Evolutionary conservation across 2,797 vertebrate genomes (phyloP).

Genomic region (Lindbergichthys nudifrons): DNA sequence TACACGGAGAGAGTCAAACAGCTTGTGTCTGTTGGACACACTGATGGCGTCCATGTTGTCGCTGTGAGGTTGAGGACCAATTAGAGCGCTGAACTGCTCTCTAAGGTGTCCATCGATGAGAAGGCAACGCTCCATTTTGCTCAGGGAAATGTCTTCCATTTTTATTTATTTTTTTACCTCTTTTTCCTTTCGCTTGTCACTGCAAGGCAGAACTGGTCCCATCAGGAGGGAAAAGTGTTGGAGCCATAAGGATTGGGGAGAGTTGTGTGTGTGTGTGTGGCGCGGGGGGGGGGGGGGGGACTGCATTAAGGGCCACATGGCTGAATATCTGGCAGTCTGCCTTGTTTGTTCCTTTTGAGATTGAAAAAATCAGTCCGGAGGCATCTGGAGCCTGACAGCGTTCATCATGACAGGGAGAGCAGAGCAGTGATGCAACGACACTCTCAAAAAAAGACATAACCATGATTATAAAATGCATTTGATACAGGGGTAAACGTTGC

Average conservation of each 20-base stretch:
- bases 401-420: conserved; percentile 57
- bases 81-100: conserved; percentile 41
- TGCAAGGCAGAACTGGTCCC: conserved; percentile 19
- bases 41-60: conserved; percentile 24
- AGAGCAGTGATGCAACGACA: conserved; percentile 51
- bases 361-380: conserved; percentile 43
- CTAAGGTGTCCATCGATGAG: conserved; percentile 46
- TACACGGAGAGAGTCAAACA: conserved; percentile 54
- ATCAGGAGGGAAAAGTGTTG: neutral
- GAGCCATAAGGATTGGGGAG: conserved; percentile 13
- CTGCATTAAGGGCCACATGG: conserved; percentile 39
- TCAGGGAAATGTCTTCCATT: conserved; percentile 8
- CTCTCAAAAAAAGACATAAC: conserved; percentile 60
- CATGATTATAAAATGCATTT: conserved; percentile 73
- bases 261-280: neutral
- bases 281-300: neutral
- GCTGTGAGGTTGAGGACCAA: conserved; percentile 34
- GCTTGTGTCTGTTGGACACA: conserved; percentile 7
- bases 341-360: conserved; percentile 31
- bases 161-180: neutral
- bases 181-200: neutral
- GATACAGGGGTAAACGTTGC: conserved; percentile 66
- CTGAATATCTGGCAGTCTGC: conserved; percentile 52
- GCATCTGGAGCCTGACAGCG: conserved; percentile 38
- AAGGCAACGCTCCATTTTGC: conserved; percentile 48